Percentiles rank a stretch among this genome's conserved stretches.
These are phyloP conservation scores for Thalassarche chlororhynchos DNA, from an alignment of 2,113 vertebrate genomes.

Conservation along the genomic window DNA sequence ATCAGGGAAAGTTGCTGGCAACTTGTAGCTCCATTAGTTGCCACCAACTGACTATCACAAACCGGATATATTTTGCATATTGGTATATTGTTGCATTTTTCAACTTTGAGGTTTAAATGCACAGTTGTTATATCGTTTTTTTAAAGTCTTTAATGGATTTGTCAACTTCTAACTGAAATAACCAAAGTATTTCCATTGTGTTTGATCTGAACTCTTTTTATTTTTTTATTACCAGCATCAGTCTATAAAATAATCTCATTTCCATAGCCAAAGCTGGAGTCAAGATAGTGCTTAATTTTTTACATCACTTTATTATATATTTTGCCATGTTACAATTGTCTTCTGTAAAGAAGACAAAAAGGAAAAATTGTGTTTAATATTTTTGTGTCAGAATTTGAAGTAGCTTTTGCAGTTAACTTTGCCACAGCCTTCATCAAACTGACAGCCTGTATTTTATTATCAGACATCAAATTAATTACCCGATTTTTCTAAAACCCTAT, in stretches of 20 bases:
- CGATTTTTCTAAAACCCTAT: background rate
- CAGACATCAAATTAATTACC: slow-evolving; percentile 1
- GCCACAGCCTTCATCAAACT: background rate
- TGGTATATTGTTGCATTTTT: background rate
- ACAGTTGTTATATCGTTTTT: background rate
- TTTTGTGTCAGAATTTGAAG: background rate
- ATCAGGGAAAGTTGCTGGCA: background rate
- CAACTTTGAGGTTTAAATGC: background rate
- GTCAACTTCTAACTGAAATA: background rate
- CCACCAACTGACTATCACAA: background rate
- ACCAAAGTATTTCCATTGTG: background rate
- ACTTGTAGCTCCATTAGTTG: background rate
- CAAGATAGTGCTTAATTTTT: background rate
- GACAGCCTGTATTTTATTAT: slow-evolving; percentile 21
- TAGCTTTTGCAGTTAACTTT: slow-evolving; percentile 5
- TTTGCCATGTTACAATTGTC: background rate
- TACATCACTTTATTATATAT: background rate
- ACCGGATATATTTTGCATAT: background rate
- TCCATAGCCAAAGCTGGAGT: background rate
- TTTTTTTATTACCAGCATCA: background rate
- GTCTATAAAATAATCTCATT: background rate
- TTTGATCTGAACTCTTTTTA: background rate
- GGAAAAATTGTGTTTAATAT: background rate
- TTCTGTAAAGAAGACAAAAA: background rate
- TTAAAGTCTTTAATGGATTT: background rate